A percentile compares a stretch with the other conserved stretches of the same genome.
Conservation (phyloP, 2,888 invertebrate species). For the Ophion obscuratus region DNA sequence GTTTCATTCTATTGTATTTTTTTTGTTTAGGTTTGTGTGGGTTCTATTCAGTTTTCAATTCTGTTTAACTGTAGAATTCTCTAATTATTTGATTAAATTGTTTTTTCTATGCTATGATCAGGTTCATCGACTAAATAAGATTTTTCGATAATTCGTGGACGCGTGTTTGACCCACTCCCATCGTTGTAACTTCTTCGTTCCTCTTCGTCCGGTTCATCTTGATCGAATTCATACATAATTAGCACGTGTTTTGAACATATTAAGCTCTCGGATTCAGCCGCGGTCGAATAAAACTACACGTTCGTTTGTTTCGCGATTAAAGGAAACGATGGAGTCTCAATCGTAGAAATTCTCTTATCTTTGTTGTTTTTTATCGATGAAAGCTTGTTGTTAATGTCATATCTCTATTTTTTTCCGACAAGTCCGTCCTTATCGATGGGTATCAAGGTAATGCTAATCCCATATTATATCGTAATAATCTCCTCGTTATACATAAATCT, state of each 20-base stretch:
- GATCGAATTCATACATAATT: constrained; percentile 49
- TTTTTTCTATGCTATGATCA: background rate
- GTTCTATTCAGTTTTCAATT: too few species aligned
- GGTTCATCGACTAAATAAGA: background rate
- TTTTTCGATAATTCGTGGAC: background rate
- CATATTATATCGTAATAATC: constrained; percentile 83
- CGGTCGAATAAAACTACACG: background rate
- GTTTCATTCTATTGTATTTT: background rate
- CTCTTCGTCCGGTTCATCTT: constrained; percentile 40
- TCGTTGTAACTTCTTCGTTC: constrained; percentile 17
- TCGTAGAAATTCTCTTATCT: constrained; percentile 80
- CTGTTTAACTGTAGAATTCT: too few species aligned
- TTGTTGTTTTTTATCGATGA: constrained; percentile 81
- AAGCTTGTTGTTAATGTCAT: constrained; percentile 84
- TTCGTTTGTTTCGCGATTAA: constrained; percentile 3
- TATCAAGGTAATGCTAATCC: constrained; percentile 85
- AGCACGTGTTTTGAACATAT: constrained; percentile 30
- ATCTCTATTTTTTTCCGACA: constrained; percentile 85
- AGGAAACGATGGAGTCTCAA: constrained; percentile 57
- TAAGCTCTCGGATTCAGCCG: constrained; percentile 7
- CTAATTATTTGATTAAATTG: too few species aligned
- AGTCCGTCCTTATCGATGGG: constrained; percentile 85
- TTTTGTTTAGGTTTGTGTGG: too few species aligned
- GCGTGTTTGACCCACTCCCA: constrained; percentile 17
- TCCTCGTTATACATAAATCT: constrained; percentile 79